Conservation (phyloP, 2,888 invertebrate genomes). For the Branchinecta sandiegonensis region DNA sequence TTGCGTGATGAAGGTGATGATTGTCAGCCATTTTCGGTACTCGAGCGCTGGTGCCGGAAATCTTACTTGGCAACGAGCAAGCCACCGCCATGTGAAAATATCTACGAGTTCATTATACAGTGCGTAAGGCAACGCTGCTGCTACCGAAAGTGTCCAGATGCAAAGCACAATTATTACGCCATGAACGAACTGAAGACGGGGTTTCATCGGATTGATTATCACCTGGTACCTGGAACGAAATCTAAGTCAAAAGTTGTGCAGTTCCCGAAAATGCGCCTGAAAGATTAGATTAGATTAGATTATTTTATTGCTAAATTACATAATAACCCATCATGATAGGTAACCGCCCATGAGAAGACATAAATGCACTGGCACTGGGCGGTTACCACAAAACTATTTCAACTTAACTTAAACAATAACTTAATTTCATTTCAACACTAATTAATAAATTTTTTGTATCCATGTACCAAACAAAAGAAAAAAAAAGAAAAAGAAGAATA, state of each 20-base stretch:
- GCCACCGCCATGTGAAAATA: constrained; percentile 24
- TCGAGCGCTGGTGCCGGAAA: constrained; percentile 32
- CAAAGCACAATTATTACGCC: constrained; percentile 32
- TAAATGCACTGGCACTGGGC: no score
- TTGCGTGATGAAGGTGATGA: constrained; percentile 35
- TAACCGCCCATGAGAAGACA: no score
- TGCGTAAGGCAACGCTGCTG: constrained; percentile 35
- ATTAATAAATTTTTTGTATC: no score
- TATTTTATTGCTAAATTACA: no score
- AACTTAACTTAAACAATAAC: no score
- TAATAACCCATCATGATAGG: no score
- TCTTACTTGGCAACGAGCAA: constrained; percentile 33
- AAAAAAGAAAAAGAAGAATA: no score
- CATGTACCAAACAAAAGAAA: no score
- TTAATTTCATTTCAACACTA: no score
- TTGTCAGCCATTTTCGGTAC: constrained; percentile 33
- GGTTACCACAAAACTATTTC: no score
- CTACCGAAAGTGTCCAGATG: constrained; percentile 33
- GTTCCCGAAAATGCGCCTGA: no score
- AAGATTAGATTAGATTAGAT: no score
- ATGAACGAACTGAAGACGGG: constrained; percentile 33
- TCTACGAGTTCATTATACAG: constrained; percentile 32
- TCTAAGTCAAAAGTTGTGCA: background rate
- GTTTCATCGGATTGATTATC: constrained; percentile 35
- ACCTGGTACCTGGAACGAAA: constrained; percentile 28